Evolutionary conservation across 2,113 vertebrate species (phyloP).

Genomic region (Symphodus melops): DNA sequence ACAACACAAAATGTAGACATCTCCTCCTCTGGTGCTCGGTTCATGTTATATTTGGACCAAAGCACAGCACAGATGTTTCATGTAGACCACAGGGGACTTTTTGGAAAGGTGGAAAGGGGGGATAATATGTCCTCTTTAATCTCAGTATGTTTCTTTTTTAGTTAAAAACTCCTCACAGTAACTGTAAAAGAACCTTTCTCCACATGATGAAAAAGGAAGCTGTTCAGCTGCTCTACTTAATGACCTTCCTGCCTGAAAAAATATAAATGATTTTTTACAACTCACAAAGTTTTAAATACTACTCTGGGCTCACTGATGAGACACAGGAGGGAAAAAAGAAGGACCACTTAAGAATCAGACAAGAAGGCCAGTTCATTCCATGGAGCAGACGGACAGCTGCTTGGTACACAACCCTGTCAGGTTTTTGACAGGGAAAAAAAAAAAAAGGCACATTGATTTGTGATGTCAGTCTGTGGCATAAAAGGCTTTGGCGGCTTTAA

Average conservation of each 20-base stretch:
- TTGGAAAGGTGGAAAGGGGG: too few species aligned
- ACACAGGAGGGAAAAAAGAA: background rate
- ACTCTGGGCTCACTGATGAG: background rate
- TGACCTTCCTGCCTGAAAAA: background rate
- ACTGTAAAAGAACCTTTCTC: too few species aligned
- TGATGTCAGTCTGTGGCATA: conserved; percentile 6
- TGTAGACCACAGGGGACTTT: too few species aligned
- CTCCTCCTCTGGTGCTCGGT: too few species aligned
- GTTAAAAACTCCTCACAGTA: too few species aligned
- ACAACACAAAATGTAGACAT: too few species aligned
- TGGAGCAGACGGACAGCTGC: conserved; percentile 14
- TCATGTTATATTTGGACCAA: too few species aligned
- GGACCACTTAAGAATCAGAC: conserved; percentile 22
- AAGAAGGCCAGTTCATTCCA: conserved; percentile 25
- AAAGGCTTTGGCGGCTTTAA: conserved; percentile 8
- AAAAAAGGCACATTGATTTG: conserved; percentile 36
- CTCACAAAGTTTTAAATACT: background rate
- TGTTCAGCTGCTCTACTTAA: too few species aligned
- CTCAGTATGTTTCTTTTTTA: too few species aligned
- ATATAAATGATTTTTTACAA: background rate
- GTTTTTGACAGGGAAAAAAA: conserved; percentile 31
- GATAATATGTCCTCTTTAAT: too few species aligned
- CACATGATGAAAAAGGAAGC: too few species aligned
- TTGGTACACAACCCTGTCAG: conserved; percentile 23
- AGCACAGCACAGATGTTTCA: too few species aligned